A percentile compares a stretch with the other conserved stretches of the same genome.
Evolutionary conservation across 1,140 invertebrate species (phyloP).

Genomic region (Drosophila pachea): DNA sequence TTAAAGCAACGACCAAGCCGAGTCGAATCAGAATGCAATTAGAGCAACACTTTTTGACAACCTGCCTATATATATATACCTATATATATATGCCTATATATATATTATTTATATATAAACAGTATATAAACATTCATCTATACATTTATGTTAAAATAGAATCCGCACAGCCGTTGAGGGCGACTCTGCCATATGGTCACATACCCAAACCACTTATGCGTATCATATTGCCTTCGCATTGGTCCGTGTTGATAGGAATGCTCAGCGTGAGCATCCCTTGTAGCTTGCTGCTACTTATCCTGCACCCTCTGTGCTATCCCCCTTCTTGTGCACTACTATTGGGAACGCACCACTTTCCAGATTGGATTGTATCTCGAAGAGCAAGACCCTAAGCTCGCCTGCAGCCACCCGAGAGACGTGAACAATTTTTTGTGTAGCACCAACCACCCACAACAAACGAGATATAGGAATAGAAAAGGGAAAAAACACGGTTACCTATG

Average conservation of each 20-base stretch:
- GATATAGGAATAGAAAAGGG: not conserved
- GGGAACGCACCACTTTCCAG: constrained; percentile 45
- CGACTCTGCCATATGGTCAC: constrained; percentile 64
- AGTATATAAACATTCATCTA: not conserved
- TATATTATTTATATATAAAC: not conserved
- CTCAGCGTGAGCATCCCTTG: constrained; percentile 63
- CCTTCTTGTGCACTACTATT: constrained; percentile 8
- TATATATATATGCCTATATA: not conserved
- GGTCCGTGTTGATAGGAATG: constrained; percentile 25
- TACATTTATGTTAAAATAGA: constrained; percentile 41
- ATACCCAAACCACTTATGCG: constrained; percentile 55
- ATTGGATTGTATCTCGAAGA: constrained; percentile 7
- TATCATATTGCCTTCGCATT: constrained; percentile 53
- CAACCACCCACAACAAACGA: constrained; percentile 37
- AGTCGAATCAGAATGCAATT: constrained; percentile 48
- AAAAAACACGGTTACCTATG: constrained; percentile 32
- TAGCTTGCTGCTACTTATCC: constrained; percentile 15
- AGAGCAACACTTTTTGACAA: constrained; percentile 41
- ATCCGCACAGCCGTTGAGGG: constrained; percentile 35
- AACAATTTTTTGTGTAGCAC: constrained; percentile 10
- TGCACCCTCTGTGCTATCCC: not conserved
- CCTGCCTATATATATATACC: constrained; percentile 8
- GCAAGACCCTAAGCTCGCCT: constrained; percentile 25
- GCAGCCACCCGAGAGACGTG: constrained; percentile 18
- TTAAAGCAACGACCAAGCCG: constrained; percentile 21